Evolutionary conservation across 2,888 invertebrate species (phyloP).

Genomic region (Amaurobius ferox): DNA sequence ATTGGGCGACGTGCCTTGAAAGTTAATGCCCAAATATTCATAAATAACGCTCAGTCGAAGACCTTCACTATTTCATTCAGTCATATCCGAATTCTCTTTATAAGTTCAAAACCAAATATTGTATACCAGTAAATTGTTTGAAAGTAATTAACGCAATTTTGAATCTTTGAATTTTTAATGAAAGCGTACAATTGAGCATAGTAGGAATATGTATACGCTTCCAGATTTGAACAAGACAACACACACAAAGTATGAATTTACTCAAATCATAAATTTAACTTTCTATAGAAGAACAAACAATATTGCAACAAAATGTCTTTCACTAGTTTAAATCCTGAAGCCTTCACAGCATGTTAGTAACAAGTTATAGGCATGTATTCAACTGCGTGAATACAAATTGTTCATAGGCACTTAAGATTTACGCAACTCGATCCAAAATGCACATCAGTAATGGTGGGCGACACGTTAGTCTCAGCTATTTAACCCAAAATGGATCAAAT

Average conservation of each 20-base stretch:
- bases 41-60: constrained; percentile 9
- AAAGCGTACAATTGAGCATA: constrained; percentile 11
- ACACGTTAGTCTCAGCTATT: neutral
- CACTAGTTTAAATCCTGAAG: neutral
- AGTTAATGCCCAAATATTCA: constrained; percentile 10
- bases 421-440: neutral
- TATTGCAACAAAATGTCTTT: neutral
- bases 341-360: constrained; percentile 17
- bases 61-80: too few species aligned
- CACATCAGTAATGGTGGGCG: neutral
- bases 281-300: neutral
- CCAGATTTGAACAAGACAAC: neutral
- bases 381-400: neutral
- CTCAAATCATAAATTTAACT: neutral
- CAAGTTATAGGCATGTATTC: neutral
- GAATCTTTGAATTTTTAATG: too few species aligned
- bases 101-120: too few species aligned
- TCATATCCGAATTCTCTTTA: too few species aligned
- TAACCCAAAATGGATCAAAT: neutral
- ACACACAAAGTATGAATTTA: neutral
- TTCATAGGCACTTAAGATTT: neutral
- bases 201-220: constrained; percentile 5
- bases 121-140: too few species aligned
- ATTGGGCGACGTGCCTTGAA: neutral
- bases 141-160: too few species aligned